Conservation (phyloP, 2,113 vertebrate genomes). For the Sclerurus mexicanus region DNA sequence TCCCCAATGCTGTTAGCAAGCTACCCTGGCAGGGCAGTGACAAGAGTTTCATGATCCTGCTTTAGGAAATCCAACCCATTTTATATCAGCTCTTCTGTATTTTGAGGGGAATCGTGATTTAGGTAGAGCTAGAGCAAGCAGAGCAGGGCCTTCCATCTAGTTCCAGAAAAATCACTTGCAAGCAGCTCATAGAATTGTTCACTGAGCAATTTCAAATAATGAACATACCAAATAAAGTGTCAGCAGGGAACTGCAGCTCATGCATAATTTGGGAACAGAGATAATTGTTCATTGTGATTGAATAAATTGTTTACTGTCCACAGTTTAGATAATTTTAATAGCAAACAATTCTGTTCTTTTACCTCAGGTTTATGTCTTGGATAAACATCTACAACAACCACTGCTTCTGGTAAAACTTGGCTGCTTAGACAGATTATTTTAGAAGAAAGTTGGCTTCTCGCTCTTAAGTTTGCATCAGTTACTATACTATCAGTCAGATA, state of each 20-base stretch:
- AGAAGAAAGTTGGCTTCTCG: neutral
- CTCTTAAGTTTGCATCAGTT: neutral
- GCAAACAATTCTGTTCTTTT: neutral
- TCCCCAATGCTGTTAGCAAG: fast-evolving
- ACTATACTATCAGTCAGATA: neutral
- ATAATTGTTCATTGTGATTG: neutral
- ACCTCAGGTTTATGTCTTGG: neutral
- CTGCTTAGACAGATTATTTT: neutral
- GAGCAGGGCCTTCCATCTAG: neutral
- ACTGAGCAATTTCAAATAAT: neutral
- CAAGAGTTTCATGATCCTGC: fast-evolving
- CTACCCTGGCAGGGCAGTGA: neutral
- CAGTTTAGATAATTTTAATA: neutral
- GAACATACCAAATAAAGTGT: neutral
- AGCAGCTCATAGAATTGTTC: neutral
- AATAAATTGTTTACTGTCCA: neutral
- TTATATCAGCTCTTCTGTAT: neutral
- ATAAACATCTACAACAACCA: neutral
- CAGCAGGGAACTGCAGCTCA: slow-evolving; percentile 18
- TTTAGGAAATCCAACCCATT: neutral
- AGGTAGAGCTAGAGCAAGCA: neutral
- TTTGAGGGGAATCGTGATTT: neutral
- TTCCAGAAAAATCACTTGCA: neutral
- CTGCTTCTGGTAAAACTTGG: neutral
- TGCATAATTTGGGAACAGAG: neutral